These are phyloP conservation scores for Smutsia gigantea DNA, from an alignment of 2,797 vertebrate genomes.

Conservation along the genomic window DNA sequence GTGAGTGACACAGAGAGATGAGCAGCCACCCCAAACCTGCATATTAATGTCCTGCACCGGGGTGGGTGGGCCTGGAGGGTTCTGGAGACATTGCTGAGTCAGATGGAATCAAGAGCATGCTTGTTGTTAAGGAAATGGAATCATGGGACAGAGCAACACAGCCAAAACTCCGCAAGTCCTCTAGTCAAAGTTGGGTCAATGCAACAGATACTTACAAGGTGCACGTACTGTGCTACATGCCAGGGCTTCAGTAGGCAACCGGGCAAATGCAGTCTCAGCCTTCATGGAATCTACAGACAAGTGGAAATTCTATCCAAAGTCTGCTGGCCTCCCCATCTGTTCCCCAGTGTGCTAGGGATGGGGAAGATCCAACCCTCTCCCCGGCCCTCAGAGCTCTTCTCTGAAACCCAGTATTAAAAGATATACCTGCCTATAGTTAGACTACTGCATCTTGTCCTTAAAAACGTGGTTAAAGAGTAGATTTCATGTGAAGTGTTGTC, in stretches of 20 bases:
- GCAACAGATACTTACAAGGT: too few species aligned
- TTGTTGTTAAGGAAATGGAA: not conserved
- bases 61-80: not conserved
- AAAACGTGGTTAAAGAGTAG: not conserved
- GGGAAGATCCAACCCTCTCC: not conserved
- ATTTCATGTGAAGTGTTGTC: not conserved
- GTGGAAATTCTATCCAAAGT: not conserved
- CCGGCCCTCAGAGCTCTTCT: not conserved
- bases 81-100: not conserved
- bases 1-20: slow-evolving; percentile 86
- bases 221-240: fast-evolving
- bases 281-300: not conserved
- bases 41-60: fast-evolving
- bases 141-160: fast-evolving
- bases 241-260: not conserved
- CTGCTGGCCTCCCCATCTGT: not conserved
- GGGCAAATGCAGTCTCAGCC: not conserved
- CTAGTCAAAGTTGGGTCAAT: not conserved
- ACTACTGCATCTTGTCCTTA: not conserved
- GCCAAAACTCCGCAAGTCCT: not conserved
- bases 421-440: not conserved
- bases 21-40: not conserved
- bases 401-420: not conserved
- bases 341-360: not conserved
- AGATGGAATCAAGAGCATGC: fast-evolving